These are phyloP conservation scores for Gyrodactylus salaris DNA, from an alignment of 1,140 invertebrate species.

Conservation along the genomic window DNA sequence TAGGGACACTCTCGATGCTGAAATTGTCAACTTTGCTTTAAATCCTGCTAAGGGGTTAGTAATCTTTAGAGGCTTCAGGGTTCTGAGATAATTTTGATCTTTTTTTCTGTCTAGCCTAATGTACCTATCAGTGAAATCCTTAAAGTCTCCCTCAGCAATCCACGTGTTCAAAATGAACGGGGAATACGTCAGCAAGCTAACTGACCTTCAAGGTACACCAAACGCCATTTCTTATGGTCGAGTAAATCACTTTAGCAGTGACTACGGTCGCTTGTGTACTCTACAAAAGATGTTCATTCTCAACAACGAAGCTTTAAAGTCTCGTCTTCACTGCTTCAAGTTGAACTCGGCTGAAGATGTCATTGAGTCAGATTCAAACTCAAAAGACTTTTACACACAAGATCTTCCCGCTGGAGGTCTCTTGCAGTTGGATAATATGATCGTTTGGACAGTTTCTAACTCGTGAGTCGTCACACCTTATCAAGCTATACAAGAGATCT, in stretches of 20 bases:
- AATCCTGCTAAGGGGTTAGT: neutral
- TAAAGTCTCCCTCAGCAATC: neutral
- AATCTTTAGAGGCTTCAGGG: too few relatives aligned
- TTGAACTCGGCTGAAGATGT: neutral
- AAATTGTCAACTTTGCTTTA: neutral
- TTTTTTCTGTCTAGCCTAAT: neutral
- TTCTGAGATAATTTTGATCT: neutral
- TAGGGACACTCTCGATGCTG: neutral
- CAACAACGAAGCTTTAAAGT: neutral
- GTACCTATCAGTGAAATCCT: neutral
- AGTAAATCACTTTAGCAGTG: neutral
- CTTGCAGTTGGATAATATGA: neutral
- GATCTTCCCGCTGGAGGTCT: neutral
- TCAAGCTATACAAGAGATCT: too few relatives aligned
- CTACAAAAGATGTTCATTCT: neutral
- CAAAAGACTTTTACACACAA: neutral
- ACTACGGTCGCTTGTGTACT: neutral
- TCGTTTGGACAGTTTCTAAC: neutral
- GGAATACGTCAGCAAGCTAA: neutral
- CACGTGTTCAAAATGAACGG: neutral
- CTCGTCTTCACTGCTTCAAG: neutral
- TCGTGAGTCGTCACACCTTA: too few relatives aligned
- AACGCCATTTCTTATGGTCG: neutral
- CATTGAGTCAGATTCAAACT: neutral
- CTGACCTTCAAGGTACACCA: neutral